Evolutionary conservation across 2,797 vertebrate species (phyloP), one percentile per base, ranked within the genome.

Genomic region (Epinephelus coioides): DNA sequence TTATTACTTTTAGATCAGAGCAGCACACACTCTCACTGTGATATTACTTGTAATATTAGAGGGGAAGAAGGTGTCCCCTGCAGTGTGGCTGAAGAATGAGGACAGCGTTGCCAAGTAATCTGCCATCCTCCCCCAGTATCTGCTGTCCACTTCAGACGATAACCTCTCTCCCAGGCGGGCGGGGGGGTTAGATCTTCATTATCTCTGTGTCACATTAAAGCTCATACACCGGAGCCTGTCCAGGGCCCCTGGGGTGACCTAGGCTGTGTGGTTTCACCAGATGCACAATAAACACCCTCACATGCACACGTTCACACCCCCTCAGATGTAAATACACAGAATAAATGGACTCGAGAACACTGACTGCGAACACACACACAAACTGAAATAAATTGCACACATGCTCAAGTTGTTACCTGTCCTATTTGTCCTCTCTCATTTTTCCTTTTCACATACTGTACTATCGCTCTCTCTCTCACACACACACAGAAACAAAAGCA

Each of bases 391-490:
- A 73, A 87, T 15, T 72, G 67, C 59, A 73, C 66, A 77, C 53
- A 69, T 67, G 49, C 56, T 79, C 46, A 69, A 61, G 71, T 78
- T 64, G 56, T 70, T 47, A 74, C 79, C 64, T 73, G 78, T 86
- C 85, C 85, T 83, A 8, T 91, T 84, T 89, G 88, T 86, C 90
- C 88, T 82, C 78, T 75, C 25, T 63, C 40, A 30, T 69, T 69
- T 73, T 44, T 72, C 65, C 27, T 82, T 61, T 72, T 51, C 70
- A 68, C 40, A 12, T 55, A 70, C 44, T 81, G 73, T 77, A 73
- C 69, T 23, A 61, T 82, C 17, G 8, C 25, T 54, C 75, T 67
- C 65, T 51, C 50, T 30, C 18, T 34, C 19, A 62, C 51, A 49
- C 76, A 23, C 63, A 68, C 67, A 66, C 50, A 30, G 40, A 69